These are phyloP conservation scores for Furnarius figulus DNA, from an alignment of 2,113 vertebrate genomes.

Conservation along the genomic window DNA sequence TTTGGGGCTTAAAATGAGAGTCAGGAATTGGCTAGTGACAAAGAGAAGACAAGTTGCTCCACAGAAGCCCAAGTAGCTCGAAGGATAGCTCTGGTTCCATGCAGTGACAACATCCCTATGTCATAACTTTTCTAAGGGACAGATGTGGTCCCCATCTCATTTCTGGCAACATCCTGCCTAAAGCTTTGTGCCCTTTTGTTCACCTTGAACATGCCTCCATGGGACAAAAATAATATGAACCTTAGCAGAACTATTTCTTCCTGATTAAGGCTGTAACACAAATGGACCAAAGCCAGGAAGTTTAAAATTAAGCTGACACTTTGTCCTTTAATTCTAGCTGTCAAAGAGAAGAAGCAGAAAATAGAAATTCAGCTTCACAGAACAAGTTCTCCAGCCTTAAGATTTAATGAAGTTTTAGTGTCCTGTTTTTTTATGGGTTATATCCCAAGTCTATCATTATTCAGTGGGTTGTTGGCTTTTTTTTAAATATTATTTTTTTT, in stretches of 20 bases:
- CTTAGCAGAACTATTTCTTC: constrained; percentile 6
- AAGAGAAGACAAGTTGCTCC: not conserved
- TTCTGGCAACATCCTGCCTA: not conserved
- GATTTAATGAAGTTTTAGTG: not conserved
- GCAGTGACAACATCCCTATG: not conserved
- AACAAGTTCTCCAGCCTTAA: not conserved
- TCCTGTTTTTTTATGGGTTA: not conserved
- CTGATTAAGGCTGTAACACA: not conserved
- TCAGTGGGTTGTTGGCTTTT: not conserved
- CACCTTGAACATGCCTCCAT: constrained; percentile 1
- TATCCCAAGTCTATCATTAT: not conserved
- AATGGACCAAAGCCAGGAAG: not conserved
- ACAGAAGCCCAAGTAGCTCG: not conserved
- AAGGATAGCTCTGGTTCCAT: not conserved
- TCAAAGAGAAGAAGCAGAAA: not conserved
- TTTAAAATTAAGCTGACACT: constrained; percentile 8
- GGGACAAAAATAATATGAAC: constrained; percentile 32
- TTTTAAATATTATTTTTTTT: not conserved
- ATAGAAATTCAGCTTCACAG: constrained; percentile 2
- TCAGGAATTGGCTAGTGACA: not conserved
- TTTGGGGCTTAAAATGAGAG: not conserved
- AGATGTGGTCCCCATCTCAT: not conserved
- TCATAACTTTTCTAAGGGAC: not conserved
- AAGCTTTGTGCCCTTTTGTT: not conserved
- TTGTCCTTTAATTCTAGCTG: constrained; percentile 15